These are phyloP conservation scores for Ectemnius lituratus DNA, from an alignment of 2,888 invertebrate genomes.

Conservation along the genomic window DNA sequence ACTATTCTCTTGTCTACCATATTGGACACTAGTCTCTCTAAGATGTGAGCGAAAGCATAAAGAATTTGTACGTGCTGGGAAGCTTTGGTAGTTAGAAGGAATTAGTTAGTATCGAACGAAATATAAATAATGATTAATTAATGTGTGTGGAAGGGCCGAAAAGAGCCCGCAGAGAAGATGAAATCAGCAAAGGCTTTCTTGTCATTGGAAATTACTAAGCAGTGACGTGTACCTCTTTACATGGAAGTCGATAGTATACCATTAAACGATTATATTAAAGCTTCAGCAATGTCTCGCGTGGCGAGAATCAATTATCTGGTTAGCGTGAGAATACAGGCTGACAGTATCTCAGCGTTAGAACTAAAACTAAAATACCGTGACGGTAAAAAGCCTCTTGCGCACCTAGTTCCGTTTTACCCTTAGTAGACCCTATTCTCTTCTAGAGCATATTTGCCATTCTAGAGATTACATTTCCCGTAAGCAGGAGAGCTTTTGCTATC, in stretches of 20 bases:
- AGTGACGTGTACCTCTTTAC: constrained; percentile 15
- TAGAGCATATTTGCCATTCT: not conserved
- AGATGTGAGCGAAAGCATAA: no score
- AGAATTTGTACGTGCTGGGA: no score
- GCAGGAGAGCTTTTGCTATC: constrained; percentile 20
- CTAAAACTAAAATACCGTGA: constrained; percentile 28
- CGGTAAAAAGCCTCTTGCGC: constrained; percentile 9
- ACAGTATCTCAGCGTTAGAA: constrained; percentile 31
- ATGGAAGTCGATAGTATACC: constrained; percentile 39
- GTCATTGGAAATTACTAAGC: constrained; percentile 16
- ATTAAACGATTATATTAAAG: constrained; percentile 32
- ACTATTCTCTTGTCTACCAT: no score
- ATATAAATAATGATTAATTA: no score
- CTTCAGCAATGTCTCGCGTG: constrained; percentile 21
- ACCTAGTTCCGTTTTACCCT: no score
- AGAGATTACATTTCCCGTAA: constrained; percentile 20
- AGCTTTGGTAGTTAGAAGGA: no score
- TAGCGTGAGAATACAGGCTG: constrained; percentile 37
- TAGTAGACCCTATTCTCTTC: no score
- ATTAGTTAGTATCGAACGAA: no score
- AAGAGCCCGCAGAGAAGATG: no score
- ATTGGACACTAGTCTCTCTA: no score
- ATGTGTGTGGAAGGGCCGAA: no score
- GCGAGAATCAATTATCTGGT: constrained; percentile 20
- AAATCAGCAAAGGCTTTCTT: constrained; percentile 19